phyloP scores from a whole-genome alignment of 2,888 invertebrate species.

The Steinernema scapterisci region DNA sequence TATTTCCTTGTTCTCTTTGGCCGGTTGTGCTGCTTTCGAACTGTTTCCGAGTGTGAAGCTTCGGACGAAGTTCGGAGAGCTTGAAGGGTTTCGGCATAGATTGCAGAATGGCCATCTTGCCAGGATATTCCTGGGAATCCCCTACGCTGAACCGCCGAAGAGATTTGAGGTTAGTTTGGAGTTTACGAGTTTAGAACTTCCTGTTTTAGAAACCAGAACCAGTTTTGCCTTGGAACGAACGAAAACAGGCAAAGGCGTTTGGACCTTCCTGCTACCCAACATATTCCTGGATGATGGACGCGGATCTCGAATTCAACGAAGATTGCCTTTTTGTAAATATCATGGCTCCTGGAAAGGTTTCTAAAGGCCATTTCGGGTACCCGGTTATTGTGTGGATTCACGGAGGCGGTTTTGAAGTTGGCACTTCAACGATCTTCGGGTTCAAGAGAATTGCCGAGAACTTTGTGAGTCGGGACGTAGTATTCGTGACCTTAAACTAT shows the following conservation, averaged over 20 bases:
- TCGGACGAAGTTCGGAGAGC: too few species aligned
- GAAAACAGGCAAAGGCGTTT: background rate
- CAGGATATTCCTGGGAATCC: background rate
- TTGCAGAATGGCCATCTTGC: background rate
- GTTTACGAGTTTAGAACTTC: background rate
- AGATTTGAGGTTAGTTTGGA: background rate
- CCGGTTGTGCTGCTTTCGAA: too few species aligned
- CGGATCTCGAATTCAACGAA: background rate
- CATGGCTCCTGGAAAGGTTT: background rate
- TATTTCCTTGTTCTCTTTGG: too few species aligned
- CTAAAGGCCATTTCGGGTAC: conserved; percentile 70
- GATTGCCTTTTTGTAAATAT: conserved; percentile 30
- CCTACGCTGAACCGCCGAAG: background rate
- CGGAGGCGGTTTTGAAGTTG: conserved; percentile 85
- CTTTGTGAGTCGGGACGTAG: conserved; percentile 76
- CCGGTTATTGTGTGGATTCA: conserved; percentile 93
- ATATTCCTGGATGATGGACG: background rate
- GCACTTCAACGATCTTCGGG: conserved; percentile 67
- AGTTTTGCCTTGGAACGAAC: background rate
- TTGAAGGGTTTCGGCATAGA: too few species aligned
- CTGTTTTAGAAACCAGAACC: background rate
- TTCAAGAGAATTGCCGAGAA: conserved; percentile 36
- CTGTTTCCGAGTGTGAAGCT: too few species aligned
- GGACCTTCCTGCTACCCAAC: background rate
- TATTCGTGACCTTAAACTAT: conserved; percentile 89